A percentile compares a stretch with the other conserved stretches of the same genome.
These are phyloP conservation scores for Trachelus stipa DNA, from an alignment of 2,888 invertebrate species.

Conservation along the genomic window DNA sequence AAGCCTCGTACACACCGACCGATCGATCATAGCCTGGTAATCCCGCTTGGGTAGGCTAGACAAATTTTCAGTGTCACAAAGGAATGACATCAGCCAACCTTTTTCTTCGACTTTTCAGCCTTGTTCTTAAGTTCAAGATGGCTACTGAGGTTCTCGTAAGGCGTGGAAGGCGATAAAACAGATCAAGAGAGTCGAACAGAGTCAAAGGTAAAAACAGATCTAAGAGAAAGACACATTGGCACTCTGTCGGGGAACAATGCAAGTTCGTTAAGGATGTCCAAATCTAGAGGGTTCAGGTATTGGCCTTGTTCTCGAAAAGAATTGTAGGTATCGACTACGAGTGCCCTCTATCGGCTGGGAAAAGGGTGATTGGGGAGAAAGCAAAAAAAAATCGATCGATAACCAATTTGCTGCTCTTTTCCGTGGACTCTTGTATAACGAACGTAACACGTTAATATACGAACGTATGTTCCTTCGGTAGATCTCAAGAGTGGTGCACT, in stretches of 20 bases:
- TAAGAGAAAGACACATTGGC: background rate
- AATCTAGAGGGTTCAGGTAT: background rate
- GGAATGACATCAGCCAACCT: background rate
- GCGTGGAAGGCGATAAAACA: background rate
- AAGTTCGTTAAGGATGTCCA: background rate
- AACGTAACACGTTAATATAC: background rate
- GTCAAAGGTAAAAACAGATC: background rate
- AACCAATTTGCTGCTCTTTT: slow-evolving; percentile 24
- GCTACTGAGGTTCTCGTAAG: background rate
- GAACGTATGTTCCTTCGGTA: background rate
- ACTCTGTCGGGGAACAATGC: background rate
- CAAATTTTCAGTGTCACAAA: background rate
- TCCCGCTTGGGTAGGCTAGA: background rate
- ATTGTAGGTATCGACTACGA: background rate
- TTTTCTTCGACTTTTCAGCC: background rate
- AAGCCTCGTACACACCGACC: background rate
- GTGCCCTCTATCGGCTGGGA: background rate
- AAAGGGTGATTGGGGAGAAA: background rate
- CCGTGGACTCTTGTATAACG: background rate
- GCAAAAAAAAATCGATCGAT: slow-evolving; percentile 21
- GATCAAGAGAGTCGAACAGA: background rate
- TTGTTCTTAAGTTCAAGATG: background rate
- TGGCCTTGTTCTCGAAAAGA: background rate
- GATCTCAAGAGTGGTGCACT: background rate
- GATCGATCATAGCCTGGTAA: background rate